A percentile compares a stretch with the other conserved stretches of the same genome.
phyloP scores from a whole-genome alignment of 2,797 vertebrate genomes.

The Ctenopoma kingsleyae region DNA sequence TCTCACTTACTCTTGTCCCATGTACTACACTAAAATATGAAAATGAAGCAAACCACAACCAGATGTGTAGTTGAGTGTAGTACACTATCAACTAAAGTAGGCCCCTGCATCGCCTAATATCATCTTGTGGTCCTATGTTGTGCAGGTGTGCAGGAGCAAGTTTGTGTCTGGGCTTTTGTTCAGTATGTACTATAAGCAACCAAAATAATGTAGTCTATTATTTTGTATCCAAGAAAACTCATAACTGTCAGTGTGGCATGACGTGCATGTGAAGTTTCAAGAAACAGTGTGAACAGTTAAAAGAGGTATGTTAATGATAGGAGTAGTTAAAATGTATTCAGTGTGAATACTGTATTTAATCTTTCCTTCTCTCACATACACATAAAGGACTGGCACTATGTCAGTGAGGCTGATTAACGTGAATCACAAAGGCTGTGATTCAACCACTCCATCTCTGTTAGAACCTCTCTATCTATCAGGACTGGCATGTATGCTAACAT shows the following conservation, averaged over 20 bases:
- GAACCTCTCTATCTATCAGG: slow-evolving; percentile 67
- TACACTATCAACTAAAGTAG: background rate
- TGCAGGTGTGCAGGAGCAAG: no score
- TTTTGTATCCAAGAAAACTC: background rate
- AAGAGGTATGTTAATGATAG: slow-evolving; percentile 1
- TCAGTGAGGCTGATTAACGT: slow-evolving; percentile 61
- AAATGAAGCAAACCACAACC: background rate
- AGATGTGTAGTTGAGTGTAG: no score
- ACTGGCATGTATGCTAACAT: slow-evolving; percentile 62
- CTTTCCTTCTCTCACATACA: background rate
- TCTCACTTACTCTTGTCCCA: background rate
- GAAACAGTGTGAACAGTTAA: background rate
- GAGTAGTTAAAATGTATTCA: slow-evolving; percentile 27
- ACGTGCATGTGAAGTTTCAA: background rate
- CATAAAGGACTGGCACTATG: slow-evolving; percentile 27
- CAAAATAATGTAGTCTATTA: background rate
- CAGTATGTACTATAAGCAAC: background rate
- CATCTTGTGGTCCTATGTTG: no score
- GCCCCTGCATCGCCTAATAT: no score
- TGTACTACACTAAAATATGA: slow-evolving; percentile 3
- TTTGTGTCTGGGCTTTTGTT: background rate
- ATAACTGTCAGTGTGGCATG: background rate
- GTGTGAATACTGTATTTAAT: slow-evolving; percentile 30
- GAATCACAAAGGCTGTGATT: slow-evolving; percentile 69
- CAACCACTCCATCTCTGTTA: slow-evolving; percentile 67